Evolutionary conservation across 2,113 vertebrate species (phyloP).

Genomic region (Ginglymostoma cirratum): DNA sequence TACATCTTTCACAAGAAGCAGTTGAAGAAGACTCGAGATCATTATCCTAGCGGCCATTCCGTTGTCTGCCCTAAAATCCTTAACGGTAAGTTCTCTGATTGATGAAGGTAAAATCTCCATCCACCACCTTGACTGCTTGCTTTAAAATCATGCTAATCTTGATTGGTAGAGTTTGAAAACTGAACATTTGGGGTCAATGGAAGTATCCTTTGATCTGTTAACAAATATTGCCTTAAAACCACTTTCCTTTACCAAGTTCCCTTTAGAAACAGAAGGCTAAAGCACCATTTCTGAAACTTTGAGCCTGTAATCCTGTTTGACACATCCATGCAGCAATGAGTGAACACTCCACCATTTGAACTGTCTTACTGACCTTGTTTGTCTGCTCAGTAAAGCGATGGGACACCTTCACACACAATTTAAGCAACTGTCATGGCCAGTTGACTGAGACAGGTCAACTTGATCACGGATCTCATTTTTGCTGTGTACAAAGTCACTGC

Average conservation of each 20-base stretch:
- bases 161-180: neutral
- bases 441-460: neutral
- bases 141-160: neutral
- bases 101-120: too few species aligned
- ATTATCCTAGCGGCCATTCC: slow-evolving; percentile 82
- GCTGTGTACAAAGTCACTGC: neutral
- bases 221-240: neutral
- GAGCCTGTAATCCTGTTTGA: neutral
- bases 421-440: neutral
- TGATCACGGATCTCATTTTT: neutral
- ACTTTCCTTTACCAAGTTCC: neutral
- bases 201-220: neutral
- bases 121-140: neutral
- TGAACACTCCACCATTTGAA: neutral
- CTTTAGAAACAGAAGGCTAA: neutral
- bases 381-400: neutral
- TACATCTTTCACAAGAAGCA: slow-evolving; percentile 90
- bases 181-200: neutral
- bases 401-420: neutral
- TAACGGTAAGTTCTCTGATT: slow-evolving; percentile 60
- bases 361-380: neutral
- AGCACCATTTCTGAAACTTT: neutral
- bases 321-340: neutral
- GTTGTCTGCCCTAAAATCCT: slow-evolving; percentile 62
- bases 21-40: slow-evolving; percentile 78